Percentiles rank a stretch among this genome's conserved stretches.
Evolutionary conservation across 2,113 vertebrate species (phyloP).

Genomic region (Pomatorhinus ruficollis): DNA sequence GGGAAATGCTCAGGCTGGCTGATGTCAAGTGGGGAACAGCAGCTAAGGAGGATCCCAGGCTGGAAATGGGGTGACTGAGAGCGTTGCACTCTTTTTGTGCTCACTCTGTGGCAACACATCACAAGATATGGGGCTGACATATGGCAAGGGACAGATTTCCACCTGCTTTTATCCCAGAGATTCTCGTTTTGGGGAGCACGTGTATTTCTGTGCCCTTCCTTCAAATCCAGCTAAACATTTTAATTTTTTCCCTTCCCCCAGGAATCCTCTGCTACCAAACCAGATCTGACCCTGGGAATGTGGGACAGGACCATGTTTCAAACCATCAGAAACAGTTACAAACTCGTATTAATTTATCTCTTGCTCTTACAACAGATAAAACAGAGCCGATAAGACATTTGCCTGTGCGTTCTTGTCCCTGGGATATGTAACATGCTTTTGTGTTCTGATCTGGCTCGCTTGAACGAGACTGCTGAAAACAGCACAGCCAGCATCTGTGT

Average conservation of each 20-base stretch:
- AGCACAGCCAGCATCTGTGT: slow-evolving; percentile 43
- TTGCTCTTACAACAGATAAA: not conserved
- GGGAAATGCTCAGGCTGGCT: not conserved
- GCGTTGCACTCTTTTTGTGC: not conserved
- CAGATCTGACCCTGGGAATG: not conserved
- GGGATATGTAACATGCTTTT: slow-evolving; percentile 20
- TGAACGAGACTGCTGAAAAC: slow-evolving; percentile 18
- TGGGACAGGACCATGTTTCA: not conserved
- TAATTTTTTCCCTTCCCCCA: not conserved
- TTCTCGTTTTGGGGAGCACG: not conserved
- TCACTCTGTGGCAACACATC: not conserved
- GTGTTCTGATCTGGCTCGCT: not conserved
- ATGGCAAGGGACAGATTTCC: not conserved
- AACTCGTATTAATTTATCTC: not conserved
- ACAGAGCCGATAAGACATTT: not conserved
- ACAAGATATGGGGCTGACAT: not conserved
- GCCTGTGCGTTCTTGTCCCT: not conserved
- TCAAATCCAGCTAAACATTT: not conserved
- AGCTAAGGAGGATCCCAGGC: not conserved
- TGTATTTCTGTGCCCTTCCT: not conserved
- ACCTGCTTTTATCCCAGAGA: not conserved
- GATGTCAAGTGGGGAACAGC: too few species aligned
- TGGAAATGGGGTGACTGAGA: not conserved
- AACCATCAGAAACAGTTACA: not conserved
- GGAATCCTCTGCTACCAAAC: not conserved